phyloP scores from a whole-genome alignment of 2,797 vertebrate species.

The Geotrypetes seraphini region DNA sequence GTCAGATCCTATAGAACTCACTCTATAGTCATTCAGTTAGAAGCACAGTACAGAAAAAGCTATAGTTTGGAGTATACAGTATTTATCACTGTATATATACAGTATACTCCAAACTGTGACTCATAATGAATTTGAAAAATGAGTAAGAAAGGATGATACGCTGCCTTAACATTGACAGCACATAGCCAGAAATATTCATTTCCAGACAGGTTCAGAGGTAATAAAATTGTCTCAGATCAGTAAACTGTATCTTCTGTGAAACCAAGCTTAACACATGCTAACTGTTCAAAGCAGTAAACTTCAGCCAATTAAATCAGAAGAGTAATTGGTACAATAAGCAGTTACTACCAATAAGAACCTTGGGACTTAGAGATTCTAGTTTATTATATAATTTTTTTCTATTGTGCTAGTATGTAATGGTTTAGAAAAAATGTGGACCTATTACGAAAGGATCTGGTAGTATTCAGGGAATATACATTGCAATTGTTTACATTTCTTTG shows the following conservation, averaged over 20 bases:
- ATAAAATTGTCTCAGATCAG: not conserved
- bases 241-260: not conserved
- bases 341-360: not conserved
- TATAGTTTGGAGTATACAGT: not conserved
- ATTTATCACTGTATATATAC: accelerated
- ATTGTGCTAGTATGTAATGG: too few species aligned
- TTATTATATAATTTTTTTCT: too few species aligned
- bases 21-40: too few species aligned
- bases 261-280: not conserved
- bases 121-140: not conserved
- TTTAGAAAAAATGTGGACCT: too few species aligned
- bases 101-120: not conserved
- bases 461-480: too few species aligned
- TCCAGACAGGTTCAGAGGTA: not conserved
- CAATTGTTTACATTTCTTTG: too few species aligned
- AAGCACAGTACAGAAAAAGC: not conserved
- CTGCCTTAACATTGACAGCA: not conserved
- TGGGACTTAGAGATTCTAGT: too few species aligned
- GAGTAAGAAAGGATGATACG: not conserved
- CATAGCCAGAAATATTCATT: not conserved
- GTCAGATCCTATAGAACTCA: too few species aligned
- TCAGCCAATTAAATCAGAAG: constrained; percentile 5
- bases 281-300: constrained; percentile 4
- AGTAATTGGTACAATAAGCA: constrained; percentile 5
- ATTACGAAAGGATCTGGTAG: too few species aligned